These are phyloP conservation scores for Tauraco hartlaubi DNA, from an alignment of 2,797 vertebrate species.

Conservation along the genomic window DNA sequence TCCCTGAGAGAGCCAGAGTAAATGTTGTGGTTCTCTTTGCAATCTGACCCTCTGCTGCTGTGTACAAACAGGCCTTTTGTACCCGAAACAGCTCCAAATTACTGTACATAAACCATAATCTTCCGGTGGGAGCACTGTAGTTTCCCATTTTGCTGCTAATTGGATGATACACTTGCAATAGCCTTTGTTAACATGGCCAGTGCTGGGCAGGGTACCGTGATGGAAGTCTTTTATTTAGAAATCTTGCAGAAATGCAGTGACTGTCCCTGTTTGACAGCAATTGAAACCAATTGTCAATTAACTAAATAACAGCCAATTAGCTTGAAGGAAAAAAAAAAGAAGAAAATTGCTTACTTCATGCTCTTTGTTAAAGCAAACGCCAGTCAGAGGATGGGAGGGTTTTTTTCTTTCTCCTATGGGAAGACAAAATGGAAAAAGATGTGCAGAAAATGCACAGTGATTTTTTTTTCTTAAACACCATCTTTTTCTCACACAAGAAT, in stretches of 20 bases:
- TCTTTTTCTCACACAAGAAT: conserved; percentile 5
- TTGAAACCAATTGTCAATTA: conserved; percentile 61
- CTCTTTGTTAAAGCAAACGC: conserved; percentile 24
- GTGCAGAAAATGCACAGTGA: neutral
- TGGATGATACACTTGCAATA: conserved; percentile 36
- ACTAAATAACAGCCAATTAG: conserved; percentile 61
- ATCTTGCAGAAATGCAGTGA: conserved; percentile 1
- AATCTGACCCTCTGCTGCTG: conserved; percentile 3
- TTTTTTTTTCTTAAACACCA: neutral
- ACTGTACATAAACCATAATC: conserved; percentile 51
- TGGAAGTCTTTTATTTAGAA: conserved; percentile 25
- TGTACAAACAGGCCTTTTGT: neutral
- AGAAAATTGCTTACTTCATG: conserved; percentile 30
- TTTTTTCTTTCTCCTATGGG: neutral
- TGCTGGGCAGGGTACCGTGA: neutral
- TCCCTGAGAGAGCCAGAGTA: neutral
- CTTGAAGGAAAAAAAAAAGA: conserved; percentile 8
- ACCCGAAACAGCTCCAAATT: conserved; percentile 54
- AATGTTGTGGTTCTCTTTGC: neutral
- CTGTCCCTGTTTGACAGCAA: conserved; percentile 33
- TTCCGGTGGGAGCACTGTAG: neutral
- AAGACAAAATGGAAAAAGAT: conserved; percentile 8
- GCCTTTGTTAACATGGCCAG: conserved; percentile 19
- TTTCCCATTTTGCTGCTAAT: conserved; percentile 68
- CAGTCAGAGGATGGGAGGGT: neutral